Base-by-base conservation (phyloP, 2,113 vertebrate species). In the Oostethus manadensis region DNA sequence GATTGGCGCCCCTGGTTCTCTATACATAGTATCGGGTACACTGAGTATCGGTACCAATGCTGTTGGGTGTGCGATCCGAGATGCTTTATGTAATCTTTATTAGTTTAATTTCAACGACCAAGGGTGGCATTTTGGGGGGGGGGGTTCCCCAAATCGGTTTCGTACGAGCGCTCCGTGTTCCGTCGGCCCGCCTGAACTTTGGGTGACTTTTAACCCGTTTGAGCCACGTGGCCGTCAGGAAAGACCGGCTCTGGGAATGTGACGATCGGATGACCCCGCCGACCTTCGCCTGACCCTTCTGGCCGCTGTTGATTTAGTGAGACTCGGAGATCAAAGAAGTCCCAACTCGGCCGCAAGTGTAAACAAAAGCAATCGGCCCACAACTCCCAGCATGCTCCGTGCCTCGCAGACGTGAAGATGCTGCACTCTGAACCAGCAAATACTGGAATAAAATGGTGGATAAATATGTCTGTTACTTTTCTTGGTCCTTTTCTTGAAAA, bases 291-390 rank as follows among this genome's bases (percentile, higher is more conserved):
- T 88, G 89, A 90, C 89, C 90, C 79, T 84, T 55, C 10, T 81
- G 79, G 77, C 84, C 87, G 86, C 78, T 86, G 88, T 88, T 89
- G 86, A 90, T 90, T 89, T 87, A 88, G 84, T 77, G 81, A 86
- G 83, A 73, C 78, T 60, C 57, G 15, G 72, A 81, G 86, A 90
- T 90, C 87, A 89, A 89, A 88, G 86, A 26, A 10, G 66, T 60
- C 60, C 67, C 29, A 74, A 70, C 70, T 68, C 76, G 11, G 71
- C 70, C 59, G 33, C 11, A 58, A 74, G 81, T 84, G 75, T 71
- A 67, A 81, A 72, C 70, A 78, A 74, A 85, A 80, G 62, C 64
- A 26, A 70, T 60, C 64, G 42, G 56, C 22, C 50, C 26, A 60
- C 60, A 63, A 65, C 53, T 54, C 51, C 11, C 73, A 55, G 67